phyloP scores from a whole-genome alignment of 2,113 vertebrate genomes.

The Callopanchax toddi region DNA sequence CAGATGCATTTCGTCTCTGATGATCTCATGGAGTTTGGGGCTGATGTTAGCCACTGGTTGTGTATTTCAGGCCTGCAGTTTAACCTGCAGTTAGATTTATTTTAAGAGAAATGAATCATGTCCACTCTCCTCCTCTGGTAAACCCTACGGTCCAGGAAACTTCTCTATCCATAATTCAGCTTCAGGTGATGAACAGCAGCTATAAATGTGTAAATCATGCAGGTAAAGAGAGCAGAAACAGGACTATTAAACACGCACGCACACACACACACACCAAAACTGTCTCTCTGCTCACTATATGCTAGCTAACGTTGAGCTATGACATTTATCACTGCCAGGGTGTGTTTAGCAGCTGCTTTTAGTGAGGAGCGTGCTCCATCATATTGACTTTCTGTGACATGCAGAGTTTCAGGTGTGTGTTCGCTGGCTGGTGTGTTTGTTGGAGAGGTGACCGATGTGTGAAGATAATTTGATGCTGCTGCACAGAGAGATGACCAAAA shows the following conservation, averaged over 20 bases:
- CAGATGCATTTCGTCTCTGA: no score
- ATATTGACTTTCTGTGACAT: conserved; percentile 50
- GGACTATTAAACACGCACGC: background rate
- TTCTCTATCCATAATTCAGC: background rate
- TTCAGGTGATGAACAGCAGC: background rate
- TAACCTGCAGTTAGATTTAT: background rate
- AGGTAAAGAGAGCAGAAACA: background rate
- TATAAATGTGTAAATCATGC: conserved; percentile 9
- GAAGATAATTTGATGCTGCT: conserved; percentile 31
- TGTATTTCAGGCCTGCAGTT: background rate
- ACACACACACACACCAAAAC: conserved; percentile 5
- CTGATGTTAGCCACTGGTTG: no score
- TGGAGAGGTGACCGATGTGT: background rate
- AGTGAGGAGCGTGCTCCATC: conserved; percentile 54
- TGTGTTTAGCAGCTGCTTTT: conserved; percentile 51
- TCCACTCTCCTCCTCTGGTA: background rate
- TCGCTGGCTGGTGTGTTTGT: conserved; percentile 16
- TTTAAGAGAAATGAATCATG: no score
- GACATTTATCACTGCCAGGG: conserved; percentile 58
- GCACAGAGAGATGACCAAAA: conserved; percentile 37
- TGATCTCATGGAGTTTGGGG: no score
- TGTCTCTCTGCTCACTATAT: conserved; percentile 10
- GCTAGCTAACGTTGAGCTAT: conserved; percentile 3
- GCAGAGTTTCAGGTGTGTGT: conserved; percentile 44
- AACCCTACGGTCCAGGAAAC: background rate